Base-by-base conservation (phyloP, 2,113 vertebrate species). In the Solea solea region DNA sequence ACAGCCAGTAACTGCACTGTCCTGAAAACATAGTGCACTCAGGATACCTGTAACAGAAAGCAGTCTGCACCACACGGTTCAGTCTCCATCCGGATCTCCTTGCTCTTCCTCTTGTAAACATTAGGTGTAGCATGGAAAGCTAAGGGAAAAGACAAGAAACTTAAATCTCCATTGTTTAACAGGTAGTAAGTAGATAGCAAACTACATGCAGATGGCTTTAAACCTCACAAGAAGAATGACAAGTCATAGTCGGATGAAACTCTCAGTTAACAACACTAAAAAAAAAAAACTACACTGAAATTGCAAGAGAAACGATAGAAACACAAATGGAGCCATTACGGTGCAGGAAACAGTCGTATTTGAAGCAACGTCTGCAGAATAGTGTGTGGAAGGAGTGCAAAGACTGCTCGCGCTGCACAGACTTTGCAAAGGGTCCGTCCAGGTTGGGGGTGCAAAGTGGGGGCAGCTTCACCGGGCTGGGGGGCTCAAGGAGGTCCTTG, bases 321-420 rank as follows among this genome's bases (percentile, higher is more conserved):
- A 56, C 6, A 50, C 13, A 65, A 81, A 42, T 59, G 0, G 9
- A 60, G 50, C 4, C 34, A 64, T 88, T 95, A 98, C 97, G 97
- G 86, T 99, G 97, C 75, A 99, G 95, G 83, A 99, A 99, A 78
- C 98, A 99, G 94, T 99, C 98, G 11, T 99, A 99, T 86, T 98
- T 99, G 93, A 99, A 99, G 94, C 98, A 99, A 57, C 98, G 97
- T 16, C 96, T 94, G 90, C 98, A 99, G 91, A 99, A 98, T 57
- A 99, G 96, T 0, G 98, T 98, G 92, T 99, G 97, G 92, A 99
- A 99, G 86, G 98, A 99, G 91, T 98, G 98, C 56, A 99, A 91
- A 6, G 96, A 96, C 87, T 99, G 98, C 65, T 99, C 97, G 51
- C 98, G 92, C 92, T 98, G 97, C 72, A 99, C 98, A 0, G 97